These are phyloP conservation scores for Phoenoteleia sp. DNA, from an alignment of 2,888 invertebrate genomes.

Conservation along the genomic window DNA sequence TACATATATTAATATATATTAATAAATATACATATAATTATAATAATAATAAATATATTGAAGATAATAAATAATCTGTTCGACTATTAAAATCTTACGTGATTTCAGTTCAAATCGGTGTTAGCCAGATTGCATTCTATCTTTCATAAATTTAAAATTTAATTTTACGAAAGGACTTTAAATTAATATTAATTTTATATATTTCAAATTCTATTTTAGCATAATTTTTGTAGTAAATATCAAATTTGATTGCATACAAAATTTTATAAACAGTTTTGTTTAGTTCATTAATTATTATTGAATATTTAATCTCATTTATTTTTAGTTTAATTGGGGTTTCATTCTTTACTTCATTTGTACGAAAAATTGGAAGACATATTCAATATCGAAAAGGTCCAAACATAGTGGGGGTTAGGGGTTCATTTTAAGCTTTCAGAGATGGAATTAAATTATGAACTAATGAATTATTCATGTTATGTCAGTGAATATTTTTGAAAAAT, in stretches of 20 bases:
- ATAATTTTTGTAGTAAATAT: conserved; percentile 87
- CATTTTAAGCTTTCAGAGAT: conserved; percentile 92
- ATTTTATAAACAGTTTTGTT: background rate
- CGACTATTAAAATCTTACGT: conserved; percentile 94
- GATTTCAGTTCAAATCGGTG: conserved; percentile 96
- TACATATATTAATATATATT: no score
- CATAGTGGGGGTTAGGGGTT: conserved; percentile 89
- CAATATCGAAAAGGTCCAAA: conserved; percentile 92
- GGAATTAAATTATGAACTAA: conserved; percentile 92
- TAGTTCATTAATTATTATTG: conserved; percentile 83
- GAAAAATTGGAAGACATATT: conserved; percentile 90
- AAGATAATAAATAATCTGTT: conserved; percentile 92
- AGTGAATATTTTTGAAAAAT: conserved; percentile 89
- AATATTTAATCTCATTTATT: conserved; percentile 81
- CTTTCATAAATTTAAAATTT: conserved; percentile 88
- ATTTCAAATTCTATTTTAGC: conserved; percentile 81
- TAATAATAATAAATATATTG: no score
- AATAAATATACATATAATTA: no score
- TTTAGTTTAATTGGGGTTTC: conserved; percentile 90
- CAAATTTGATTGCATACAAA: conserved; percentile 88
- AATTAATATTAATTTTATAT: conserved; percentile 87
- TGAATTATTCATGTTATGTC: conserved; percentile 88
- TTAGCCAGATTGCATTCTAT: conserved; percentile 96
- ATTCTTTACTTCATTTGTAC: conserved; percentile 92
- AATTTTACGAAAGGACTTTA: conserved; percentile 94